Evolutionary conservation across 37 sponge, comb jelly and placozoan genomes (phyloP), one percentile per base, ranked within the genome.

Genomic region (Hormiphora californensis): DNA sequence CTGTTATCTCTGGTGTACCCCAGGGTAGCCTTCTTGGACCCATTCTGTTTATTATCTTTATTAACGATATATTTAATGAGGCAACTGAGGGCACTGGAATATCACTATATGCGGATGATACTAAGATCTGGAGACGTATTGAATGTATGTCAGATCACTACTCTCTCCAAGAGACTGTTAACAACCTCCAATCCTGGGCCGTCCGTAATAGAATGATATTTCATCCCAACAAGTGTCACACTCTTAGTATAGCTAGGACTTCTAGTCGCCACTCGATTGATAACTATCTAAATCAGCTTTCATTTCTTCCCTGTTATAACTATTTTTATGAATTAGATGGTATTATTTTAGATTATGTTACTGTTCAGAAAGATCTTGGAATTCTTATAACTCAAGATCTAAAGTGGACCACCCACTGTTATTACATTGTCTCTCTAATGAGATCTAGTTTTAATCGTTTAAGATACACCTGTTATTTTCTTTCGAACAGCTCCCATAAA

Each of bases 11-110:
- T 3, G 87, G 87, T 0, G 61, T 54, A 0, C 87, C 87, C 28
- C 87, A 86, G 31, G 87, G 87, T 21, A 61, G 62, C 33, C 41
- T 86, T 0, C 62, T 86, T 1, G 87, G 87, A 15, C 87, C 87
- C 39, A 28, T 86, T n/a, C 62, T 86, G 38, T 86, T 86, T 33
- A 25, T 86, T 12, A 55, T 86, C 1, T 86, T 61, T 30, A 86
- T 86, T n/a, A 30, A 86, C 59, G 87, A 30, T 55, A 19, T 86
- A 23, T 9, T 41, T 27, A n/a, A 9, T 0, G 54, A 23, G 23
- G 4, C 59, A 3, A 0, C 61, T 4, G 15, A 8, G 27, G 61
- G 39, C 40, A 32, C 40, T n/a, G 28, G n/a, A 30, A 17, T 54
- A 3, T 33, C 15, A 39, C 87, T 86, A 15, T 86, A 39, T 86